Conservation (phyloP, 92 coral and sea anemone genomes). For the Scolanthus callimorphus region DNA sequence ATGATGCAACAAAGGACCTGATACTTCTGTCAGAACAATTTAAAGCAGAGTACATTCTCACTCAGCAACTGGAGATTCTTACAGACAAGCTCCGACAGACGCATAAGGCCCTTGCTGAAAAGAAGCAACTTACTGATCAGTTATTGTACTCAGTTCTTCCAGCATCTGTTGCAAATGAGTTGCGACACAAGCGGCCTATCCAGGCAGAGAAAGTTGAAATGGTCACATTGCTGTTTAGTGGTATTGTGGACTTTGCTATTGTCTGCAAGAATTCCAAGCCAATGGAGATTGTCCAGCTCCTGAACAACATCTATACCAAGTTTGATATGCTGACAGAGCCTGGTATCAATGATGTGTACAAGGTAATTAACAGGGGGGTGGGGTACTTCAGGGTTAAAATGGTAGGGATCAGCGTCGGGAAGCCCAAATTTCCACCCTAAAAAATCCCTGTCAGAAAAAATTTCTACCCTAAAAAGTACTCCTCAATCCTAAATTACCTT, state of each 20-base stretch:
- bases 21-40: constrained; percentile 86
- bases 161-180: constrained; percentile 82
- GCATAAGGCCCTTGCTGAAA: constrained; percentile 77
- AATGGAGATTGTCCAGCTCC: constrained; percentile 76
- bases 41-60: constrained; percentile 77
- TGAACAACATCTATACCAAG: constrained; percentile 74
- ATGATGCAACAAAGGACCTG: constrained; percentile 79
- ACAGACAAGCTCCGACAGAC: constrained; percentile 84
- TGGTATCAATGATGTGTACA: constrained; percentile 80
- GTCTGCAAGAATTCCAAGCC: constrained; percentile 76
- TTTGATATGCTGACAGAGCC: constrained; percentile 83
- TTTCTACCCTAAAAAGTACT: too few relatives aligned
- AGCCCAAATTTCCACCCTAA: too few relatives aligned
- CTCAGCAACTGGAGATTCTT: constrained; percentile 76
- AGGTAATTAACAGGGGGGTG: constrained; percentile 60
- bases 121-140: constrained; percentile 84
- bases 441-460: too few relatives aligned
- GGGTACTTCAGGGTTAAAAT: too few relatives aligned
- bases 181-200: constrained; percentile 82
- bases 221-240: constrained; percentile 84
- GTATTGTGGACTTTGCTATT: constrained; percentile 73
- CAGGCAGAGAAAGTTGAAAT: constrained; percentile 86
- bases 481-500: too few relatives aligned
- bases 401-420: too few relatives aligned
- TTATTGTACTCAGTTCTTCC: constrained; percentile 81